Conservation (phyloP, 2,888 invertebrate species). For the Dynastes grantii region DNA sequence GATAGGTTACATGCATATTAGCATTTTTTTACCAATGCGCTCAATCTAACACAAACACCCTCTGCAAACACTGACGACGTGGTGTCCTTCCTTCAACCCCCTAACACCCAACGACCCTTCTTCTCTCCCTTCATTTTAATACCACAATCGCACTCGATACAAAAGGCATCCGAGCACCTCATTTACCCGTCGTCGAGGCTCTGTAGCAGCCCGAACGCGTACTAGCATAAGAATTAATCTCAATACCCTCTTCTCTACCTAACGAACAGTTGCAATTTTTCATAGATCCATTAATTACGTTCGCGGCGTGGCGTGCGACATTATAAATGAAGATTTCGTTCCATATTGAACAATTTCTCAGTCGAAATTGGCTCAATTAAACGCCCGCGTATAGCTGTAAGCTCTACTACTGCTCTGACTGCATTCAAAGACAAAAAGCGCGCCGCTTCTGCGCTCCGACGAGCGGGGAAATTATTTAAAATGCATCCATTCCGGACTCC, state of each 20-base stretch:
- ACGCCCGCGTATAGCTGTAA: background rate
- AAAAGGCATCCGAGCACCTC: too few species aligned
- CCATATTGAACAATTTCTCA: conserved; percentile 38
- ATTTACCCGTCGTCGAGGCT: too few species aligned
- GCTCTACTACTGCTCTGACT: background rate
- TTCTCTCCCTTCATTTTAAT: too few species aligned
- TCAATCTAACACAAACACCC: too few species aligned
- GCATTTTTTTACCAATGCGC: too few species aligned
- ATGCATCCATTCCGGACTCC: conserved; percentile 25
- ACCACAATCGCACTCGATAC: too few species aligned
- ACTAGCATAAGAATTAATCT: background rate
- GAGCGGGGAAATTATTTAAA: conserved; percentile 36
- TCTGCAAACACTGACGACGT: too few species aligned
- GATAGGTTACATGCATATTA: too few species aligned
- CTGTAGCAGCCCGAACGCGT: too few species aligned
- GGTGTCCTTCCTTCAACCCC: too few species aligned
- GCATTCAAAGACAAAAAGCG: background rate
- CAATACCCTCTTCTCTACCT: background rate
- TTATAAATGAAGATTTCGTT: conserved; percentile 32
- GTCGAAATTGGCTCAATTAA: conserved; percentile 28
- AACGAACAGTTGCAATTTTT: conserved; percentile 30
- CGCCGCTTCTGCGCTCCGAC: background rate
- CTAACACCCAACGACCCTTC: too few species aligned
- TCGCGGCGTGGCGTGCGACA: background rate
- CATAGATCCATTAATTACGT: conserved; percentile 25